Evolutionary conservation across 2,113 vertebrate species (phyloP).

Genomic region (Lasiurus cinereus): DNA sequence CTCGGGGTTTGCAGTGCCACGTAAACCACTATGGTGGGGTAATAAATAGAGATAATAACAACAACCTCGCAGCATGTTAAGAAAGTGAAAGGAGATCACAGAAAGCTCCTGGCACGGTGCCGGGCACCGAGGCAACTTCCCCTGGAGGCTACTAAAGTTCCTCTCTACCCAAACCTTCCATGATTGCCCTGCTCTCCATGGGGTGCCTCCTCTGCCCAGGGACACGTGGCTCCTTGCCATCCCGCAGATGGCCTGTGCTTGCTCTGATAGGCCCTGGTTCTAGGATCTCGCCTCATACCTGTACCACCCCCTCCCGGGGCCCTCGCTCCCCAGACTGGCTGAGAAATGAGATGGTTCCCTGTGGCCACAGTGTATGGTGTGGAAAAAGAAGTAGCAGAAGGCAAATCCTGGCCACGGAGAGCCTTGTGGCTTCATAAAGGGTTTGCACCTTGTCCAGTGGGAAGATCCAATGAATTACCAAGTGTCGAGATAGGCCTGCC

Average conservation of each 20-base stretch:
- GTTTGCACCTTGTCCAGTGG: not conserved
- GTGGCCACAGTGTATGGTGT: rapidly evolving
- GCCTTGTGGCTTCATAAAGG: no score
- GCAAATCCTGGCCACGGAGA: not conserved
- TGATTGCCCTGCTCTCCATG: not conserved
- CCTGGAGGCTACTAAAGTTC: no score
- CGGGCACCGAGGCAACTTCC: not conserved
- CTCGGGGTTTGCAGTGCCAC: not conserved
- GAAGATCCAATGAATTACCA: not conserved
- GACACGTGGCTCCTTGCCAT: not conserved
- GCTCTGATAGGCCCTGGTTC: not conserved
- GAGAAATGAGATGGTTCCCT: not conserved
- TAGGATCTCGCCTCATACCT: no score
- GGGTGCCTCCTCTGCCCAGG: not conserved
- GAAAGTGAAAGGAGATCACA: not conserved
- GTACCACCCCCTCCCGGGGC: no score
- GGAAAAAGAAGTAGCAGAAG: not conserved
- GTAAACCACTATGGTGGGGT: no score
- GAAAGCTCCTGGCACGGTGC: not conserved
- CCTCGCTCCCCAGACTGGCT: not conserved
- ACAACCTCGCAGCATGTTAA: rapidly evolving
- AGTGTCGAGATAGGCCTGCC: not conserved
- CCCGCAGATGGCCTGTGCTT: not conserved
- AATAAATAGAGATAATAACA: not conserved
- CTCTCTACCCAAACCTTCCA: not conserved